Percentiles rank a stretch among this genome's conserved stretches.
Conservation (phyloP, 2,113 vertebrate genomes). For the Erpornis zantholeuca region DNA sequence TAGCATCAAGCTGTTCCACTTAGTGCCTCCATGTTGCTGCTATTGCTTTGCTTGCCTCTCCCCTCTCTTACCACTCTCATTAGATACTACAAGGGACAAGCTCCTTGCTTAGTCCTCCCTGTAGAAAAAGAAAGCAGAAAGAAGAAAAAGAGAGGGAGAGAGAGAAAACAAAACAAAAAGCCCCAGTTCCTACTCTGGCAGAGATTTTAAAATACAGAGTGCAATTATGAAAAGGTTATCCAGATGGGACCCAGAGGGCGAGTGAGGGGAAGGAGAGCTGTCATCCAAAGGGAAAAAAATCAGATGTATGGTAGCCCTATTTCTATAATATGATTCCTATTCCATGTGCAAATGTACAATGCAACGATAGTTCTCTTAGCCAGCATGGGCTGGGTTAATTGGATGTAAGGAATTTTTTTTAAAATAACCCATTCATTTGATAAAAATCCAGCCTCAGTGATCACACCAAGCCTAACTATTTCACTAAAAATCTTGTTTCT, state of each 20-base stretch:
- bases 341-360: slow-evolving; percentile 30
- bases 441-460: slow-evolving; percentile 23
- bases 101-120: neutral
- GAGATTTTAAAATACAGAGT: slow-evolving; percentile 35
- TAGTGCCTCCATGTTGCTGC: neutral
- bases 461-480: neutral
- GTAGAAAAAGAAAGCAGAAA: slow-evolving; percentile 13
- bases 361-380: slow-evolving; percentile 29
- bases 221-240: slow-evolving; percentile 38
- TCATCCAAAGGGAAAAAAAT: slow-evolving; percentile 30
- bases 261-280: slow-evolving; percentile 35
- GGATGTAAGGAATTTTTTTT: neutral
- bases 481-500: neutral
- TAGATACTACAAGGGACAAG: neutral
- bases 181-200: neutral
- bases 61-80: neutral
- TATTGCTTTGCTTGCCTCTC: neutral
- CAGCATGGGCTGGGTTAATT: slow-evolving; percentile 9
- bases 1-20: neutral
- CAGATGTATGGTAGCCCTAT: slow-evolving; percentile 16
- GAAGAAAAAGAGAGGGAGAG: neutral
- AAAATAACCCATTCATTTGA: slow-evolving; percentile 17
- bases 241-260: slow-evolving; percentile 21
- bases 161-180: neutral
- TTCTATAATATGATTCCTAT: neutral